Base-by-base conservation (phyloP, 2,888 invertebrate species). In the Heliconius ethilla region DNA sequence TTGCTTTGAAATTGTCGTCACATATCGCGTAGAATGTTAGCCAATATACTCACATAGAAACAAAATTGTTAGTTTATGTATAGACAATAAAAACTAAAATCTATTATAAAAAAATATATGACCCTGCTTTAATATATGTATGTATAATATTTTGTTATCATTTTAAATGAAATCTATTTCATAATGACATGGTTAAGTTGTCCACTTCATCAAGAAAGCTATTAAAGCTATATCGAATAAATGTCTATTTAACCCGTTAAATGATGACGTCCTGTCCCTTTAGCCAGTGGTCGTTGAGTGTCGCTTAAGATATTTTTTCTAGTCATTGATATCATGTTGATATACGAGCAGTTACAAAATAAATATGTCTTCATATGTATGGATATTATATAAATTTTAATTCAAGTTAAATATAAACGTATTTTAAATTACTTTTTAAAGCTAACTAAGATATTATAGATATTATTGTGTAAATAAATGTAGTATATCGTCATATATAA, bases 1-100 rank as follows among this genome's bases (percentile, higher is more conserved):
- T 75, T 70, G 80, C 80, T 80, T 80, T 62, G 66, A 78, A 70
- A 73, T 63, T 77, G 62, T 79, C 70, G 66, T 78, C 74, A 81
- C 80, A 81, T 80, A 81, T 81, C 81, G 75, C 66, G 62, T 80
- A 80, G 75, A 37, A 73, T 63, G 27, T 81, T 80, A 79, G 67
- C 55, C 40, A 67, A 74, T 75, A 75, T 81, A 80, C 75, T 81
- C 79, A 76, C 59, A 29, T 76, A 76, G 27, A 10, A 18, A 29
- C 45, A 72, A 37, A 33, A 25, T 77, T 55, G 40, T 67, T 40
- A 55, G 25, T 37, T 66, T 62, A 15, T 11, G 7, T 37, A 37
- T 33, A 62, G 74, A 55, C 22, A 70, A 70, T 63, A 33, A 76
- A 67, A 37, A 67, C 22, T 40, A 25, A 13, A 40, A 25, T 37